Evolutionary conservation across 1,140 invertebrate genomes (phyloP).

Genomic region (Drosophila eugracilis): DNA sequence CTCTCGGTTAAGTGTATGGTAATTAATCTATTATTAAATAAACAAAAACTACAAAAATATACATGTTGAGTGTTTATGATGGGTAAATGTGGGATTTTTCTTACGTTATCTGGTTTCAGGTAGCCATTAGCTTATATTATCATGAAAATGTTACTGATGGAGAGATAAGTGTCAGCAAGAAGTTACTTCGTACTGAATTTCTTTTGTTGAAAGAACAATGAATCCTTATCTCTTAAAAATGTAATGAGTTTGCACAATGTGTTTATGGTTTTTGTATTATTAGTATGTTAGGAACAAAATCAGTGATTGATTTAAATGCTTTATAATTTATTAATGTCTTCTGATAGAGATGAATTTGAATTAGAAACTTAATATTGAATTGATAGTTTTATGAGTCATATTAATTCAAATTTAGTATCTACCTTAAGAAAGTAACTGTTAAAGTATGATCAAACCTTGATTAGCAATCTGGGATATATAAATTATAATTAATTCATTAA

Average conservation of each 20-base stretch:
- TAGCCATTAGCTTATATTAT: neutral
- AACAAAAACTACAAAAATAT: conserved; percentile 70
- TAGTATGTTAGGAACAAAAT: neutral
- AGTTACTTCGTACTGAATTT: neutral
- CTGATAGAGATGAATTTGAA: neutral
- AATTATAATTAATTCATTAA: too few relatives aligned
- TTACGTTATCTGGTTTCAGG: neutral
- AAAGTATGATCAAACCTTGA: too few relatives aligned
- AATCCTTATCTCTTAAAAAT: neutral
- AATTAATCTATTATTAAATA: conserved; percentile 83
- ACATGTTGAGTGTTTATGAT: conserved; percentile 13
- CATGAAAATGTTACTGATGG: neutral
- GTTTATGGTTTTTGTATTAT: neutral
- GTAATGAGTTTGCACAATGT: neutral
- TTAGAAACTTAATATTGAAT: too few relatives aligned
- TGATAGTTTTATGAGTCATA: too few relatives aligned
- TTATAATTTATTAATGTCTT: neutral
- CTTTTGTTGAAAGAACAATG: conserved; percentile 8
- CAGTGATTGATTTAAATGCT: neutral
- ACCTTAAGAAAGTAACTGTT: too few relatives aligned
- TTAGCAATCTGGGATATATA: too few relatives aligned
- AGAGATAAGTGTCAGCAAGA: neutral
- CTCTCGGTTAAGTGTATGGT: conserved; percentile 80
- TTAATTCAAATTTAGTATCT: too few relatives aligned
- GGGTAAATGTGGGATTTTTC: neutral